These are phyloP conservation scores for Metopolophium dirhodum DNA, from an alignment of 1,140 invertebrate genomes.

Conservation along the genomic window DNA sequence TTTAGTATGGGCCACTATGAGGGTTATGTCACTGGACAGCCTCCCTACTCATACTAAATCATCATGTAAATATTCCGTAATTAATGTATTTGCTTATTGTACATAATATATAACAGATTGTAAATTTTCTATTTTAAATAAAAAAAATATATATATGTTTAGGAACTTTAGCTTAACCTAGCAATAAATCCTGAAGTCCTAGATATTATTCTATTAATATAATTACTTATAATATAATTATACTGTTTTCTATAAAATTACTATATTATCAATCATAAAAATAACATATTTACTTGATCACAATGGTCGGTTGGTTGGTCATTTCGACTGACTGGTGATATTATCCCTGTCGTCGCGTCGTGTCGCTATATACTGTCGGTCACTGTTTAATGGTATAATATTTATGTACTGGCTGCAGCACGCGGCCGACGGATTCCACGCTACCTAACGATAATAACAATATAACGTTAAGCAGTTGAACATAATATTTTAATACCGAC, in stretches of 20 bases:
- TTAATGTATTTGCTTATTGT: too few relatives aligned
- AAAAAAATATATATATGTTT: too few relatives aligned
- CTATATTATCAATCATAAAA: neutral
- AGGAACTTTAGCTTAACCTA: neutral
- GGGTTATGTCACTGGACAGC: too few relatives aligned
- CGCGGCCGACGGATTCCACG: neutral
- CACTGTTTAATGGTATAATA: neutral
- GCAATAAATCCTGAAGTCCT: neutral
- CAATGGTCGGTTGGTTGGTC: constrained; percentile 40
- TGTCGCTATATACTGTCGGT: neutral
- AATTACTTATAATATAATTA: too few relatives aligned
- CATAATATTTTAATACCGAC: neutral
- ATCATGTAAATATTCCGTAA: too few relatives aligned
- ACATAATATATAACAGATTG: too few relatives aligned
- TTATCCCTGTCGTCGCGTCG: neutral
- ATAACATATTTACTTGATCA: constrained; percentile 33
- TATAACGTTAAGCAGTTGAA: neutral
- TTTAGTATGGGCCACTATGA: neutral
- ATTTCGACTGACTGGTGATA: neutral
- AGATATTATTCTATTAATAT: too few relatives aligned
- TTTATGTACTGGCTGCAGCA: neutral
- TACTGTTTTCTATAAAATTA: too few relatives aligned
- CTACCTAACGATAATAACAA: neutral
- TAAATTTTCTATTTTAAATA: too few relatives aligned
- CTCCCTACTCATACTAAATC: too few relatives aligned